phyloP scores from a whole-genome alignment of 2,797 vertebrate species.

The Malacoctenus gilli region DNA sequence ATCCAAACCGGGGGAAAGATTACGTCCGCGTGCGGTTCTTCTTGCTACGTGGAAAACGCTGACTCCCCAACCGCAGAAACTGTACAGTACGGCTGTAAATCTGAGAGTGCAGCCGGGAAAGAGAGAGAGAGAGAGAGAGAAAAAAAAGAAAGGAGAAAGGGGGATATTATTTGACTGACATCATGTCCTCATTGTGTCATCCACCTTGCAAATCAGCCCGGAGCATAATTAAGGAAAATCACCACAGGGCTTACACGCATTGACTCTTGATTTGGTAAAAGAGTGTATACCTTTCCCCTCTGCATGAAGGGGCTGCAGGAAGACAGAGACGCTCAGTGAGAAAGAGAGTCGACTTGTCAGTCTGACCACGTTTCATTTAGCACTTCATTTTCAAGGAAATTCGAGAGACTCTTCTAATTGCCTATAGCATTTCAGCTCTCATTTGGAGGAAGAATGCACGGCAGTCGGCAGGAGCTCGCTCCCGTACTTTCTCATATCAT shows the following conservation, averaged over 20 bases:
- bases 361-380: conserved; percentile 78
- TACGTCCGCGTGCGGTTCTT: conserved; percentile 48
- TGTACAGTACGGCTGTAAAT: conserved; percentile 20
- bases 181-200: conserved; percentile 72
- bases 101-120: conserved; percentile 3
- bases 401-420: conserved; percentile 76
- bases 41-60: conserved; percentile 38
- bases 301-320: conserved; percentile 46
- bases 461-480: conserved; percentile 54
- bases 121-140: conserved; percentile 14
- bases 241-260: conserved; percentile 58
- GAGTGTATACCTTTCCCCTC: conserved; percentile 56
- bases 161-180: conserved; percentile 59
- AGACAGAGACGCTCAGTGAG: conserved; percentile 63
- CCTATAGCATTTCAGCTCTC: conserved; percentile 69
- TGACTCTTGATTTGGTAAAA: conserved; percentile 65
- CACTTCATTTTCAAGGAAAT: conserved; percentile 78
- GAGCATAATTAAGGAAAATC: conserved; percentile 69
- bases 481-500: conserved; percentile 56
- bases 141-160: conserved; percentile 27
- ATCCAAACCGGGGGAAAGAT: conserved; percentile 60
- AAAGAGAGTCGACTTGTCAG: conserved; percentile 70
- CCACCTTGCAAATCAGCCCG: conserved; percentile 63
- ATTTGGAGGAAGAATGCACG: conserved; percentile 51
- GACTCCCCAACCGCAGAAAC: conserved; percentile 31